Evolutionary conservation across 2,888 invertebrate species (phyloP).

Genomic region (Ornithoptera alexandrae): DNA sequence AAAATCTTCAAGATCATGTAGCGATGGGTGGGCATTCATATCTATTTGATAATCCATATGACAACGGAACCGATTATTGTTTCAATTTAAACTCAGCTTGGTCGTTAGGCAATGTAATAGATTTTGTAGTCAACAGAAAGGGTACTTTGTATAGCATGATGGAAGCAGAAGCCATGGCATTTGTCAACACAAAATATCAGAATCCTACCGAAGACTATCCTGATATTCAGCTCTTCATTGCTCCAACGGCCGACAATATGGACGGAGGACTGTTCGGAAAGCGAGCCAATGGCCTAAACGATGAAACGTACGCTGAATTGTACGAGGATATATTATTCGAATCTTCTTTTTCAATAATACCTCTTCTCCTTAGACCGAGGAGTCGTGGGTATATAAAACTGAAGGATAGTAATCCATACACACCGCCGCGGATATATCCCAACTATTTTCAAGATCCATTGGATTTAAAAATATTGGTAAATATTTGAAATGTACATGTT

Average conservation of each 20-base stretch:
- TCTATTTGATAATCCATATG: slow-evolving; percentile 82
- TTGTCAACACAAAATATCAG: slow-evolving; percentile 86
- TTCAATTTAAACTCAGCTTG: slow-evolving; percentile 85
- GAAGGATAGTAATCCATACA: slow-evolving; percentile 83
- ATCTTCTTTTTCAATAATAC: slow-evolving; percentile 84
- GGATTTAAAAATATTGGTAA: slow-evolving; percentile 86
- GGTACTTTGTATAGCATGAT: slow-evolving; percentile 88
- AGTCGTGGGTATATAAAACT: slow-evolving; percentile 86
- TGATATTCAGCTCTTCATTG: slow-evolving; percentile 88
- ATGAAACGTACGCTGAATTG: slow-evolving; percentile 83
- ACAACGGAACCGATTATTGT: slow-evolving; percentile 80
- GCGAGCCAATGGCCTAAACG: slow-evolving; percentile 82
- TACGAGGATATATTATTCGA: slow-evolving; percentile 86
- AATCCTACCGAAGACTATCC: slow-evolving; percentile 85
- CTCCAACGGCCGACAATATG: slow-evolving; percentile 86
- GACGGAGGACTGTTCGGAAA: slow-evolving; percentile 89
- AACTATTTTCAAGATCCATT: slow-evolving; percentile 89
- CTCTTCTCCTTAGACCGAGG: slow-evolving; percentile 85
- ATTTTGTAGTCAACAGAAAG: slow-evolving; percentile 80
- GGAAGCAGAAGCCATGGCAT: slow-evolving; percentile 89
- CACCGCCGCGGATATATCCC: slow-evolving; percentile 91
- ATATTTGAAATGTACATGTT: slow-evolving; percentile 4
- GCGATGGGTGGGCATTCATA: slow-evolving; percentile 89
- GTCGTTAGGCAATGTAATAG: slow-evolving; percentile 80
- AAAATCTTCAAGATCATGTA: slow-evolving; percentile 91